A percentile compares a stretch with the other conserved stretches of the same genome.
Evolutionary conservation across 2,797 vertebrate species (phyloP).

Genomic region (Sorex maritimensis): DNA sequence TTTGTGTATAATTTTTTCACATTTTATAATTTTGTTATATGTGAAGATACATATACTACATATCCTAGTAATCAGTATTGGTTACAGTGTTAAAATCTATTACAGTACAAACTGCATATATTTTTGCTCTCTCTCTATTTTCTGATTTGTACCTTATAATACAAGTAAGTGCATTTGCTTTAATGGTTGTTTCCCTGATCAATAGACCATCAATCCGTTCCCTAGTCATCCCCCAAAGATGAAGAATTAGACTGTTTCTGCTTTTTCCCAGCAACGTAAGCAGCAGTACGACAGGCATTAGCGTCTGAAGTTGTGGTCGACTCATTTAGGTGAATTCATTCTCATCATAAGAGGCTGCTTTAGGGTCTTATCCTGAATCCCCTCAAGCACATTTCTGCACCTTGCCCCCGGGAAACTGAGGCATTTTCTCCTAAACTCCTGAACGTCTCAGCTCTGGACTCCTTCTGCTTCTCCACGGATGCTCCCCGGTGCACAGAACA

Average conservation of each 20-base stretch:
- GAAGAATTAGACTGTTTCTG: background rate
- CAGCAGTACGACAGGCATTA: background rate
- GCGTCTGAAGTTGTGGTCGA: background rate
- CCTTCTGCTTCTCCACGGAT: background rate
- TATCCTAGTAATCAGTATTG: background rate
- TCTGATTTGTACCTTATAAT: background rate
- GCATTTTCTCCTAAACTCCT: background rate
- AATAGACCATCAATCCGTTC: background rate
- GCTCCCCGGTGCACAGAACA: background rate
- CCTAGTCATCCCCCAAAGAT: background rate
- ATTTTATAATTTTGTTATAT: background rate
- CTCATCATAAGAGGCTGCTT: background rate
- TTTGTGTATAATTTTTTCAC: background rate
- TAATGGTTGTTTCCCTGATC: background rate
- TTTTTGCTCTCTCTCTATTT: too few relatives aligned
- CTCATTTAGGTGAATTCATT: background rate
- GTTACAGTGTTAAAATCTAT: background rate
- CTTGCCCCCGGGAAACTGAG: background rate
- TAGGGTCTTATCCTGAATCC: background rate
- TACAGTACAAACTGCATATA: background rate
- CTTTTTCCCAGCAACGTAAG: background rate
- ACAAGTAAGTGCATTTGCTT: conserved; percentile 27
- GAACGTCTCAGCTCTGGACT: background rate
- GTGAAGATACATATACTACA: background rate
- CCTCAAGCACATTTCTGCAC: background rate